phyloP scores from a whole-genome alignment of 2,113 vertebrate species.

The Patagioenas fasciata region DNA sequence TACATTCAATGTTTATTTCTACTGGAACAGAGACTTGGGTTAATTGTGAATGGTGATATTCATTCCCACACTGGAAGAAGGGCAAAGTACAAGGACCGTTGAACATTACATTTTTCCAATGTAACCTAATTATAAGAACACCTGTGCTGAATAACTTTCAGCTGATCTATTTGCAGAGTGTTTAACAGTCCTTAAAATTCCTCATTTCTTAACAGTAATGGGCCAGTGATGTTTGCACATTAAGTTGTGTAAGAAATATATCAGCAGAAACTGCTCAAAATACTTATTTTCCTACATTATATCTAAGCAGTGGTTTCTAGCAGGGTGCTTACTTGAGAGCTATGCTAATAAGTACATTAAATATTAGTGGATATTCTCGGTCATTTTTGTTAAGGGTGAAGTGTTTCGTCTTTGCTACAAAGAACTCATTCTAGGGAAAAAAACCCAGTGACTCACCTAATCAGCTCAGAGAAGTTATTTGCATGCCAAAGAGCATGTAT shows the following conservation, averaged over 20 bases:
- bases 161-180: constrained; percentile 73
- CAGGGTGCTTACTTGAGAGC: constrained; percentile 9
- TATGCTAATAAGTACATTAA: constrained; percentile 23
- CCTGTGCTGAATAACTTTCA: constrained; percentile 72
- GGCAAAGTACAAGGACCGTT: constrained; percentile 66
- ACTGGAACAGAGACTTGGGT: not conserved
- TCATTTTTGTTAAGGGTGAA: not conserved
- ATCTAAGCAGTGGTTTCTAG: not conserved
- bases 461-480: constrained; percentile 16
- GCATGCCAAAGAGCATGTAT: not conserved
- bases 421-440: not conserved
- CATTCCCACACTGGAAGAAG: constrained; percentile 24
- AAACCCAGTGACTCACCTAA: constrained; percentile 21
- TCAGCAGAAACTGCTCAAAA: constrained; percentile 15
- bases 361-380: constrained; percentile 3
- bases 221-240: constrained; percentile 47
- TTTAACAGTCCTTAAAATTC: constrained; percentile 78
- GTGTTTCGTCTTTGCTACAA: constrained; percentile 39
- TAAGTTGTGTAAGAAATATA: constrained; percentile 12
- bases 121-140: constrained; percentile 74
- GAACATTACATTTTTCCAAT: constrained; percentile 70
- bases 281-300: constrained; percentile 17
- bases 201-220: constrained; percentile 62
- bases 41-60: constrained; percentile 25
- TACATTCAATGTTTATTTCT: not conserved